Evolutionary conservation across 2,113 vertebrate genomes (phyloP), one percentile per base, ranked within the genome.

Genomic region (Otus sunia): DNA sequence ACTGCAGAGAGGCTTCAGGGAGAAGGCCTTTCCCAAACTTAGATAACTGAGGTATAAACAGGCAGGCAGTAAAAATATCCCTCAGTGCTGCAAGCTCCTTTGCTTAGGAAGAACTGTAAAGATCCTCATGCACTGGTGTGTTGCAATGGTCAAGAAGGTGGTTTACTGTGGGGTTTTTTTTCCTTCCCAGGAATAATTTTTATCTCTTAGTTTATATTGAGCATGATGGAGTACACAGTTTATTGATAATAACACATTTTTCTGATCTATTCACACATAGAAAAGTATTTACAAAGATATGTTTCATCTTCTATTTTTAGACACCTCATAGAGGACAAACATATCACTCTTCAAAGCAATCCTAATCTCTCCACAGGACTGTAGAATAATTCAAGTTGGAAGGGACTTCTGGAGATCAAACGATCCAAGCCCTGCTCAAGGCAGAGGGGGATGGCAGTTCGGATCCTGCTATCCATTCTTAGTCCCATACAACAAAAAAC

Each of bases 111-210:
- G 36, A 47, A 18, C 62, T 69, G 3, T n/a, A 20, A 59, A 55
- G 39, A 60, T 36, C 63, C 23, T 80, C 1, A 0, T 60, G 39
- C 36, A 39, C 16, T 75, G 1, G 0, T 45, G 15, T 72, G 53
- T 66, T 74, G 34, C 47, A 84, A 5, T 39, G 30, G 34, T 76
- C 60, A 74, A 45, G 26, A 82, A 62, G n/a, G 19, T 43, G 9
- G 20, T 80, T 69, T 66, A 36, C 52, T 8, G 11, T 39, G 16
- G 12, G 4, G 22, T 59, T 29, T 37, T 34, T 74, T 79, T 71
- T 50, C 8, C 20, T 47, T 21, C 20, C 21, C 32, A 56, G 58
- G 5, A 82, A 32, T 8, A 14, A 53, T 79, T 93, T 93, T 36
- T 88, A 1, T 49, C 34, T 91, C 15, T 63, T 78, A 11, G 16